These are phyloP conservation scores for Agrotis exclamationis DNA, from an alignment of 2,888 invertebrate species.

Conservation along the genomic window DNA sequence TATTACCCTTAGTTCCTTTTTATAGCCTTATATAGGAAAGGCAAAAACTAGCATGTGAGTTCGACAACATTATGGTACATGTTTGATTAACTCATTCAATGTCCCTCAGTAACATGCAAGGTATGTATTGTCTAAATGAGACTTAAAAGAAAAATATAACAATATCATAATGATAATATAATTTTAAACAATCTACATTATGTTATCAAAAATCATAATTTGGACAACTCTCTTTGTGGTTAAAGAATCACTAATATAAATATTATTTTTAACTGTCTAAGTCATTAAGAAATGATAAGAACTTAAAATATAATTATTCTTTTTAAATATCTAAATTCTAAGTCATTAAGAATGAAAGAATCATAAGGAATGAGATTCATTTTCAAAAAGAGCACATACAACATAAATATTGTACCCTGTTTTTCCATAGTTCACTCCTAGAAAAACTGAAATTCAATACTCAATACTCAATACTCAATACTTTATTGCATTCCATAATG, in stretches of 20 bases:
- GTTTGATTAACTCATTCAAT: too few species aligned
- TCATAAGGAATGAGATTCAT: conserved; percentile 9
- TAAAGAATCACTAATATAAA: neutral
- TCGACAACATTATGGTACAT: too few species aligned
- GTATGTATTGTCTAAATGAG: too few species aligned
- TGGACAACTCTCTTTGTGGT: conserved; percentile 36
- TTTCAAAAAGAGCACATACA: neutral
- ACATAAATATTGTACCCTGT: conserved; percentile 13
- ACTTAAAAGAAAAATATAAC: neutral
- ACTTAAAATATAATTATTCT: neutral
- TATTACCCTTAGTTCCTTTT: neutral
- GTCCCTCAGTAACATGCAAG: too few species aligned
- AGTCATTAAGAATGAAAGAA: conserved; percentile 27
- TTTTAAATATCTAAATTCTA: neutral
- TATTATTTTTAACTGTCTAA: neutral
- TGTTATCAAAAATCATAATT: conserved; percentile 24
- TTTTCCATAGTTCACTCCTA: neutral
- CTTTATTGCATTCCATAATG: too few species aligned
- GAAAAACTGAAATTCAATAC: neutral
- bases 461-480: too few species aligned
- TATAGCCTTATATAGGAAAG: neutral
- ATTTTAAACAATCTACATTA: conserved; percentile 6
- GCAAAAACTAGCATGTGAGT: too few species aligned
- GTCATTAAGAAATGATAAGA: conserved; percentile 28
- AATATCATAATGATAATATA: conserved; percentile 6